These are phyloP conservation scores for Keiferia lycopersicella DNA, from an alignment of 2,888 invertebrate species.

Conservation along the genomic window DNA sequence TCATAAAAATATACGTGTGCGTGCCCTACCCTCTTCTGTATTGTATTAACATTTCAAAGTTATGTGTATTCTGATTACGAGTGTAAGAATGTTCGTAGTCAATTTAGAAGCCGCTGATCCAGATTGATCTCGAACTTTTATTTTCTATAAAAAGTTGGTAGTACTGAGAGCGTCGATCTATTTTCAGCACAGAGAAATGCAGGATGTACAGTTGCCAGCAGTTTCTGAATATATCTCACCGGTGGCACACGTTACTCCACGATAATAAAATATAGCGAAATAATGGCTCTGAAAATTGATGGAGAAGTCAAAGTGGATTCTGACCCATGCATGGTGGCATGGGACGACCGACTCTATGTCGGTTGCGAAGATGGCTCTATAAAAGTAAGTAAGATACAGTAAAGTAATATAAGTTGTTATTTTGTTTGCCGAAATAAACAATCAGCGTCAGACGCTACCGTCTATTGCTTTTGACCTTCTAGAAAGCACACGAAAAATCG, in stretches of 20 bases:
- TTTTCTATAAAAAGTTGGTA: conserved; percentile 41
- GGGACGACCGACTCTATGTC: conserved; percentile 61
- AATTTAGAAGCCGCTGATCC: background rate
- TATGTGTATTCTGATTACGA: conserved; percentile 19
- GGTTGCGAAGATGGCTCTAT: conserved; percentile 67
- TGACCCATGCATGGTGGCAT: conserved; percentile 66
- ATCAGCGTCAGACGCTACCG: background rate
- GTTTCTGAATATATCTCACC: conserved; percentile 43
- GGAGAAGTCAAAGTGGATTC: conserved; percentile 59
- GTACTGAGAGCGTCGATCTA: conserved; percentile 51
- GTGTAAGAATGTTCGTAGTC: background rate
- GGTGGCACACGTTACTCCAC: conserved; percentile 37
- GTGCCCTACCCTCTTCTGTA: conserved; percentile 9
- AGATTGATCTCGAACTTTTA: conserved; percentile 50
- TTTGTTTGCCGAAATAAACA: conserved; percentile 3
- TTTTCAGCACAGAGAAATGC: conserved; percentile 45
- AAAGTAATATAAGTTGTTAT: background rate
- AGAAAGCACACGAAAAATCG: background rate
- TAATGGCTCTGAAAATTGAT: conserved; percentile 62
- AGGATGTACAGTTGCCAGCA: conserved; percentile 34
- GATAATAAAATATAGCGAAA: conserved; percentile 27
- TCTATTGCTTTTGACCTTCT: conserved; percentile 2
- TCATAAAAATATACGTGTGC: conserved; percentile 15
- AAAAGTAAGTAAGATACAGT: conserved; percentile 49
- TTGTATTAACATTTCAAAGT: conserved; percentile 5